A percentile compares a stretch with the other conserved stretches of the same genome.
Evolutionary conservation across 92 coral and sea anemone species (phyloP).

Genomic region (Pocillopora meandrina): DNA sequence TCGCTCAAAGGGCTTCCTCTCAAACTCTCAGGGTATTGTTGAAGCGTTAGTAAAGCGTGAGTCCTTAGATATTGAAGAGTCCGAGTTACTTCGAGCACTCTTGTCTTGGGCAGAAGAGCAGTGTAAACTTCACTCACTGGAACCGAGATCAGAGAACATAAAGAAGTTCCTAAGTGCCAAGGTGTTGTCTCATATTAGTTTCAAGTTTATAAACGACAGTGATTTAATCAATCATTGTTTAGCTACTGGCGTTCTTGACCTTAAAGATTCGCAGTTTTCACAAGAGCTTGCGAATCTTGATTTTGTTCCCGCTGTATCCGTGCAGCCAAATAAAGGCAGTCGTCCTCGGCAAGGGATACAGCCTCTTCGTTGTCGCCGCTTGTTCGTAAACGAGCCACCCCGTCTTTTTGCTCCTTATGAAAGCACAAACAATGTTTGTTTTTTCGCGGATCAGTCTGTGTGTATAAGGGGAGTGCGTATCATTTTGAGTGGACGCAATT

Average conservation of each 20-base stretch:
- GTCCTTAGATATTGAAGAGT: slow-evolving; percentile 54
- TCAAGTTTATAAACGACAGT: slow-evolving; percentile 1
- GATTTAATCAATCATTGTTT: slow-evolving; percentile 13
- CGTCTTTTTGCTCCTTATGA: slow-evolving; percentile 35
- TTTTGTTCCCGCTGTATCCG: slow-evolving; percentile 2
- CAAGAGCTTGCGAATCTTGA: neutral
- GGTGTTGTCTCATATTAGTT: slow-evolving; percentile 21
- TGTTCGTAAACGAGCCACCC: slow-evolving; percentile 25
- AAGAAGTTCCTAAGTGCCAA: slow-evolving; percentile 8
- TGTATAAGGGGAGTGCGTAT: slow-evolving; percentile 36
- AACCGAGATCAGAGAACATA: slow-evolving; percentile 19
- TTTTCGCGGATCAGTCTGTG: slow-evolving; percentile 32
- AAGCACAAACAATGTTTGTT: slow-evolving; percentile 23
- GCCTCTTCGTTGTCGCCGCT: slow-evolving; percentile 41
- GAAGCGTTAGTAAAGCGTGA: slow-evolving; percentile 55
- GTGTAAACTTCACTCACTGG: slow-evolving; percentile 20
- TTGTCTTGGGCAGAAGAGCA: slow-evolving; percentile 62
- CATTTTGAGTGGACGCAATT: slow-evolving; percentile 34
- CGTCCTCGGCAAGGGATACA: slow-evolving; percentile 17
- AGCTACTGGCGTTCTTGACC: slow-evolving; percentile 7
- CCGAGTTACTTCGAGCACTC: slow-evolving; percentile 53
- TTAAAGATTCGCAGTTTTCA: neutral
- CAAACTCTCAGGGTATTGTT: slow-evolving; percentile 42
- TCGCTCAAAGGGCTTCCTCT: slow-evolving; percentile 46
- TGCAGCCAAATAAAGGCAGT: neutral